Evolutionary conservation across 1,140 invertebrate genomes (phyloP), one percentile per base, ranked within the genome.

Genomic region (Drosophila aff.): DNA sequence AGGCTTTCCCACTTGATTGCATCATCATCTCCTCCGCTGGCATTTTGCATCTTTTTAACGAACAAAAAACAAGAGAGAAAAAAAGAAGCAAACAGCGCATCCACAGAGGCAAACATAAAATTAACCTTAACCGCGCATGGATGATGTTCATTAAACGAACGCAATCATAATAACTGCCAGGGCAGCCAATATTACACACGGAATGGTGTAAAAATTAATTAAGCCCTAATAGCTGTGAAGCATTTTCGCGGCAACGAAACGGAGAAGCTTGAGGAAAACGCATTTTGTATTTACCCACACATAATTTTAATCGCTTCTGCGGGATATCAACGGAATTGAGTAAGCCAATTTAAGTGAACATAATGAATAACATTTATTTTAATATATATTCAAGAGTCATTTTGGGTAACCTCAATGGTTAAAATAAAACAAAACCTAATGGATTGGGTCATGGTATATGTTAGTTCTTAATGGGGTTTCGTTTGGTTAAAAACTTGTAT

Each of bases 201-300:
- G 52, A 76, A 76, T 66, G 74, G 52, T 76, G 74, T 76, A 66
- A 76, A 76, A 76, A 76, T 76, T 76, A 76, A 76, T 76, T 66
- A 66, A 76, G 53, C 61, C 73, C 73, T 76, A 76, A 76, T 76
- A 76, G 76, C 74, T 79, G 76, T 79, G 64, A 61, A 77, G 38
- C 74, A 58, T 47, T 71, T 46, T 63, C 15, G 59, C 33, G 49
- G 60, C 36, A 38, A 9, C 31, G 8, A 9, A 31, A 28, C 8
- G 50, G 41, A 23, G 21, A 33, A 58, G 50, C 28, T 69, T 15
- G 38, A 67, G 63, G 38, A 69, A 69, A 69, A 69, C 63, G 36
- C 63, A 68, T 58, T 68, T 44, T 11, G 21, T 72, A 47, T 61
- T 73, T 79, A 53, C 59, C 28, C 57, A 26, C 63, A 62, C 36